Base-by-base conservation (phyloP, 2,113 vertebrate genomes). In the Scalopus aquaticus region DNA sequence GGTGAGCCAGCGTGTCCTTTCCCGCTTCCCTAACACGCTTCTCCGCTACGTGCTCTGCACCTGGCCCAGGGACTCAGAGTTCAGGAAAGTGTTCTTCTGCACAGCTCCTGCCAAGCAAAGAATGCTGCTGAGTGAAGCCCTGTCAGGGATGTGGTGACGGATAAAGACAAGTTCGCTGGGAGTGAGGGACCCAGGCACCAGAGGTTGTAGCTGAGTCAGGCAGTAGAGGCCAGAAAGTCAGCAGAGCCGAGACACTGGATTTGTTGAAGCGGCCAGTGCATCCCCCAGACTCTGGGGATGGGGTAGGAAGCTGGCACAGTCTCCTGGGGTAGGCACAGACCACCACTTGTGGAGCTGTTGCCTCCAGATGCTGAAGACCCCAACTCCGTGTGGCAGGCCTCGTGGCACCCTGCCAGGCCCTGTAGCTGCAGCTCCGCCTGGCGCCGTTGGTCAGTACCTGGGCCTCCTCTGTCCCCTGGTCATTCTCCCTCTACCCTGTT, bases 21-120 rank as follows among this genome's bases (percentile, higher is more conserved):
- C 39, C 42, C 24, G n/a, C 39, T 37, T 87, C 32, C 54, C 84
- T 62, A 46, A 9, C 24, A 22, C 19, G 5, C 13, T 82, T 10
- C 42, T 78, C 49, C 20, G 16, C 6, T 6, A 0, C 0, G 10
- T 22, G 3, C 64, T 64, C 70, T 79, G 6, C 65, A 64, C 37
- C 30, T 8, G 54, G 74, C 76, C 69, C 67, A 16, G 62, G 84
- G 85, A 80, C 84, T 90, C 60, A 42, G 70, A 89, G 54, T 72
- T n/a, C 70, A 94, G 54, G 30, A 77, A 65, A 90, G 54, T 73
- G 16, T 93, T 78, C 82, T 91, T 79, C 78, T 90, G 22, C 44
- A 67, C 10, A 90, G 19, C 32, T 81, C 42, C 65, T 92, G 76
- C 70, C 76, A 77, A 92, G 54, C 69, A 76, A 15, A 93, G 19